Base-by-base conservation (phyloP, 1,140 invertebrate genomes). In the Antheraea pernyi region DNA sequence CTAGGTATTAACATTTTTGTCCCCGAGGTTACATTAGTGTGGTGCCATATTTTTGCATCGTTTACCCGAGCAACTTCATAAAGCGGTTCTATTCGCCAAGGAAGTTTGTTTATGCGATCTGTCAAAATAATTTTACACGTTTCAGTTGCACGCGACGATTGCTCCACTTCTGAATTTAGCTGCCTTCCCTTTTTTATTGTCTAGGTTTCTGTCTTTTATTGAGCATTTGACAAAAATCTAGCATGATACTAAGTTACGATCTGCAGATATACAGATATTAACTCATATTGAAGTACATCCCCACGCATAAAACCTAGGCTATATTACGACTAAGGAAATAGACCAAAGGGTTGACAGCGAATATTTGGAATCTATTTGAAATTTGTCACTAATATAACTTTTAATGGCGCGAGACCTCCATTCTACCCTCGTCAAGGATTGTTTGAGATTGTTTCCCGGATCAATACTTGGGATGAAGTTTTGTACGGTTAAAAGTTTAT, bases 71-170 rank as follows among this genome's bases (percentile, higher is more conserved):
- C 46, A 16, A 53, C 46, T 53, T 53, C 46, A 53, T 53, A 53
- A 53, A 53, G 46, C 46, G 46, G 46, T 53, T 53, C 19, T 8
- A 22, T 1, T 22, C 59, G 59, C 59, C 30, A 22, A 19, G 59
- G 30, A 61, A 61, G 59, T 61, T 19, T 61, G 59, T 61, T 61
- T 61, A 61, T 61, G 59, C 18, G 19, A 22, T 19, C 59, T 61
- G 59, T 61, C 59, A 61, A 61, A 61, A 61, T 61, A 61, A 61
- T 61, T 61, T 36, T 11, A 19, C 19, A 61, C 59, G 18, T 18
- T 11, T 8, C 13, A 19, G 19, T n/a, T 53, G 46, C 46, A 53
- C 16, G 46, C 46, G 46, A 53, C 46, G 6, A 53, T 53, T 53
- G 46, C 16, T 13, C 46, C 46, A 53, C 46, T 11, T 48, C 46